These are phyloP conservation scores for Rhamphomyia laevipes DNA, from an alignment of 2,888 invertebrate genomes.

Conservation along the genomic window DNA sequence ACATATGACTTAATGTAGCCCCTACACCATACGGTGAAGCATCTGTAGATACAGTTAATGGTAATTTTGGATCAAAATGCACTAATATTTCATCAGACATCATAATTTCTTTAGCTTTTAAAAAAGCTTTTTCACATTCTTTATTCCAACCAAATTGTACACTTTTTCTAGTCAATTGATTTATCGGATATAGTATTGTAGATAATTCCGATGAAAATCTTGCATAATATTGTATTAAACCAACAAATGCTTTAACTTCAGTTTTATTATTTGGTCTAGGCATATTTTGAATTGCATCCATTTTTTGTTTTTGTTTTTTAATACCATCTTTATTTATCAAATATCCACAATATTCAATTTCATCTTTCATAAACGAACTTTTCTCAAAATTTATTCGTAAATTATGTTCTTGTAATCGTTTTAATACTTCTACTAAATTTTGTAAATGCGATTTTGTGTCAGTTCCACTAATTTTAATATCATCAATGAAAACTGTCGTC, in stretches of 20 bases:
- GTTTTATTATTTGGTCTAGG: conserved; percentile 14
- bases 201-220: conserved; percentile 11
- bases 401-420: conserved; percentile 16
- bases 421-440: conserved; percentile 17
- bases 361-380: conserved; percentile 24
- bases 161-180: conserved; percentile 16
- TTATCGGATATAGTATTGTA: conserved; percentile 18
- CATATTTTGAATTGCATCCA: conserved; percentile 21
- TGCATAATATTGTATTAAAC: conserved; percentile 24
- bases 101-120: conserved; percentile 16
- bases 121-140: conserved; percentile 17
- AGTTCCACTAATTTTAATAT: conserved; percentile 19
- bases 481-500: conserved; percentile 24
- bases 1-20: conserved; percentile 25
- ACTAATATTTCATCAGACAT: conserved; percentile 5
- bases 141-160: conserved; percentile 17
- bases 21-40: conserved; percentile 17
- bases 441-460: conserved; percentile 17
- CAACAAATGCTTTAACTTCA: conserved; percentile 21
- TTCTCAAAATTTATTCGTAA: conserved; percentile 20
- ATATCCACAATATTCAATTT: conserved; percentile 23
- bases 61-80: conserved; percentile 5
- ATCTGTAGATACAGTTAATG: conserved; percentile 14
- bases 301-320: conserved; percentile 18
- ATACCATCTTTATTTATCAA: conserved; percentile 15